Conservation (phyloP, 2,113 vertebrate genomes). For the human (Homo sapiens) region GRCh38 chr2:163346001-163346500, state of each 20-base stretch:
- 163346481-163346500: slow-evolving; percentile 30
- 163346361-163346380: slow-evolving; percentile 44
- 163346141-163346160: slow-evolving; percentile 34
- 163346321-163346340: slow-evolving; percentile 44
- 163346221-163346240: slow-evolving; percentile 77
- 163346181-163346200: slow-evolving; percentile 90
- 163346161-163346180: slow-evolving; percentile 82
- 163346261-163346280: slow-evolving; percentile 70
- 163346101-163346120: slow-evolving; percentile 40
- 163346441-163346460: slow-evolving; percentile 3
- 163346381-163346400: background rate
- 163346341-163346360: background rate
- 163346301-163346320: background rate
- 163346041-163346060: slow-evolving; percentile 30
- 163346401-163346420: slow-evolving; percentile 35
- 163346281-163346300: slow-evolving; percentile 45
- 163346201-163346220: slow-evolving; percentile 78
- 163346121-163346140: slow-evolving; percentile 58
- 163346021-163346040: background rate
- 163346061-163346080: background rate
- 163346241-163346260: slow-evolving; percentile 85
- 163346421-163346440: background rate
- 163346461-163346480: slow-evolving; percentile 45
- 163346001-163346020: background rate
- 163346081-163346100: slow-evolving; percentile 34